These are phyloP conservation scores for Paratilapia polleni DNA, from an alignment of 2,113 vertebrate species.

Conservation along the genomic window DNA sequence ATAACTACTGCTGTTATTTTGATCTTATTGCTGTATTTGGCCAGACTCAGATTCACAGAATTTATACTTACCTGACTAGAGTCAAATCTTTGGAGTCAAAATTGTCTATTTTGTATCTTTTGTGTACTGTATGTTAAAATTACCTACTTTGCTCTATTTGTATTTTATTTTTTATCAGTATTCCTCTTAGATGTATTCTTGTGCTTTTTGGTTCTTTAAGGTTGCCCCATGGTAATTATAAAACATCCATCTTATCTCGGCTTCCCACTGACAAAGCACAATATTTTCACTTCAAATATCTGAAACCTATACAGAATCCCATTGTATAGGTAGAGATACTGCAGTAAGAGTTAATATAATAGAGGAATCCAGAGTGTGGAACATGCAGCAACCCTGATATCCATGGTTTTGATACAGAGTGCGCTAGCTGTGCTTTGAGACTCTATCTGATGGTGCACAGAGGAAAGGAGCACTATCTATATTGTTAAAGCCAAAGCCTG, in stretches of 20 bases:
- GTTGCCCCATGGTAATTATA: constrained; percentile 22
- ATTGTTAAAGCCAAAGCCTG: constrained; percentile 73
- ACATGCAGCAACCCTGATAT: constrained; percentile 47
- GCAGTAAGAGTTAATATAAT: constrained; percentile 47
- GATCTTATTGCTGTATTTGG: neutral
- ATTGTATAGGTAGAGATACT: constrained; percentile 38
- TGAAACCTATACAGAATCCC: constrained; percentile 33
- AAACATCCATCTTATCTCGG: constrained; percentile 41
- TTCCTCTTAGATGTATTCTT: constrained; percentile 18
- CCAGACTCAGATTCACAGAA: neutral
- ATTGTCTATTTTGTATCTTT: neutral
- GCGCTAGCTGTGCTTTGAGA: constrained; percentile 60
- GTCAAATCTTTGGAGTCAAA: neutral
- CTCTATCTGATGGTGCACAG: constrained; percentile 70
- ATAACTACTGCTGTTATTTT: neutral
- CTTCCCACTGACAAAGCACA: constrained; percentile 39
- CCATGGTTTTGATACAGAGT: constrained; percentile 62
- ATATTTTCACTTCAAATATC: constrained; percentile 52
- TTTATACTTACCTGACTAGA: constrained; percentile 1
- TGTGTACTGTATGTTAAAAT: neutral
- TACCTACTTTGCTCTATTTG: neutral
- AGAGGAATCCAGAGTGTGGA: constrained; percentile 47
- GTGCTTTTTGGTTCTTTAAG: constrained; percentile 19
- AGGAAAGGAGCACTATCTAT: constrained; percentile 69
- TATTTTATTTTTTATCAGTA: constrained; percentile 3